Conservation (phyloP, 2,888 invertebrate genomes). For the Eumerus sabulonum region DNA sequence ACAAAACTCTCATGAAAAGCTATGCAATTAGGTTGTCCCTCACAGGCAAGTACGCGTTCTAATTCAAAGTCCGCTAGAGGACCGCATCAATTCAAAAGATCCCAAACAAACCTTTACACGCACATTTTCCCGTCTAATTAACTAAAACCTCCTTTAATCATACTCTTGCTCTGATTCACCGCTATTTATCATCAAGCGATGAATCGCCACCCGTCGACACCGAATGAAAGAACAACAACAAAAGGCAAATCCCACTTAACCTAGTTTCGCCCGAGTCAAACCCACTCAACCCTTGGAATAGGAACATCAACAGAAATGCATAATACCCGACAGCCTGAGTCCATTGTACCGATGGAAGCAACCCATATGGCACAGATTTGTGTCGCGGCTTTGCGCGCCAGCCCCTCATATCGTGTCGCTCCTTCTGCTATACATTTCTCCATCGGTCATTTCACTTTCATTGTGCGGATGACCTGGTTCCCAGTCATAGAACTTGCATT, state of each 20-base stretch:
- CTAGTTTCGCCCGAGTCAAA: conserved; percentile 20
- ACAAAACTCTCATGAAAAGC: too few relatives aligned
- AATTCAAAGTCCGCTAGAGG: too few relatives aligned
- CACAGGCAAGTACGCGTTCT: too few relatives aligned
- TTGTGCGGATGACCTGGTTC: conserved; percentile 46
- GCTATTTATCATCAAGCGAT: neutral
- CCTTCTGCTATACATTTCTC: conserved; percentile 10
- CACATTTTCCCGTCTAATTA: too few relatives aligned
- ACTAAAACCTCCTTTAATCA: too few relatives aligned
- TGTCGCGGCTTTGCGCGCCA: neutral
- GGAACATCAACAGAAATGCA: too few relatives aligned
- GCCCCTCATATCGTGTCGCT: too few relatives aligned
- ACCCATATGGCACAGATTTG: conserved; percentile 16
- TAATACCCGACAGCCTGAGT: neutral
- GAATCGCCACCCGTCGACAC: conserved; percentile 19
- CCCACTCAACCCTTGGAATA: conserved; percentile 18
- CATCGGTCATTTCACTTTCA: conserved; percentile 44
- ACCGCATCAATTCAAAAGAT: too few relatives aligned
- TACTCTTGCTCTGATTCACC: too few relatives aligned
- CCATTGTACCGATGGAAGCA: conserved; percentile 2
- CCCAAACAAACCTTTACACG: too few relatives aligned
- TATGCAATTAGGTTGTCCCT: too few relatives aligned
- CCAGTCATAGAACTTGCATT: conserved; percentile 29
- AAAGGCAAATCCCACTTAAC: conserved; percentile 41
- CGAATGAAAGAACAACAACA: too few relatives aligned